Evolutionary conservation across 2,888 invertebrate genomes (phyloP).

Genomic region (Entomobrya multifasciata): DNA sequence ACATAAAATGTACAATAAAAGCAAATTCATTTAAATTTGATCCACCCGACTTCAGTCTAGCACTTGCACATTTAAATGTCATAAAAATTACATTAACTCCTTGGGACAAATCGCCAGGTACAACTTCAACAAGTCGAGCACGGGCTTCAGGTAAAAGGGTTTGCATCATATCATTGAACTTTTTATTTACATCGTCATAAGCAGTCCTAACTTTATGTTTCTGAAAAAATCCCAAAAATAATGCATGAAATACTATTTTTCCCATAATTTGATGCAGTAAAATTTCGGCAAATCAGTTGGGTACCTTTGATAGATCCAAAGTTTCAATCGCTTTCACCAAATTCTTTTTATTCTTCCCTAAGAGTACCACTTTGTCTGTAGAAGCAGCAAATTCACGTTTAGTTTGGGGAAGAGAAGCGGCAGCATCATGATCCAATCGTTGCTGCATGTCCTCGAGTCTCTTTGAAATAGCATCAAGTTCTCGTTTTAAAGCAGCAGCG

Average conservation of each 20-base stretch:
- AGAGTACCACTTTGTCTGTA: slow-evolving; percentile 85
- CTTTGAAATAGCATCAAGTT: slow-evolving; percentile 72
- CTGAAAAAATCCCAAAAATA: slow-evolving; percentile 23
- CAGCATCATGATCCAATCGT: slow-evolving; percentile 76
- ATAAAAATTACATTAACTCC: slow-evolving; percentile 90
- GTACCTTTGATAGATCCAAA: slow-evolving; percentile 94
- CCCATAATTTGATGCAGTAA: background rate
- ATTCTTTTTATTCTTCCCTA: slow-evolving; percentile 88
- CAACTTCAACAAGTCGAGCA: slow-evolving; percentile 88
- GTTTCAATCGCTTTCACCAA: slow-evolving; percentile 90
- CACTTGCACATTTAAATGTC: too few relatives aligned
- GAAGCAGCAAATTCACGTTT: slow-evolving; percentile 85
- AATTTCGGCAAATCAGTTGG: background rate
- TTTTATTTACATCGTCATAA: slow-evolving; percentile 88
- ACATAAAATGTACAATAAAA: slow-evolving; percentile 43
- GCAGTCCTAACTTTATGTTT: slow-evolving; percentile 80
- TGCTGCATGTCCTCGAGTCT: slow-evolving; percentile 74
- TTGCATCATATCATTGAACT: slow-evolving; percentile 97
- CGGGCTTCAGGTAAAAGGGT: slow-evolving; percentile 94
- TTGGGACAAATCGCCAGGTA: slow-evolving; percentile 85
- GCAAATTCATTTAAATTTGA: too few relatives aligned
- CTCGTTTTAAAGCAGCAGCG: slow-evolving; percentile 60
- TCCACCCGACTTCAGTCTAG: too few relatives aligned
- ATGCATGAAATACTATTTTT: too few relatives aligned
- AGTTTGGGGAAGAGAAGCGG: slow-evolving; percentile 73